Base-by-base conservation (phyloP, 2,888 invertebrate species). In the Phengaris alcon region DNA sequence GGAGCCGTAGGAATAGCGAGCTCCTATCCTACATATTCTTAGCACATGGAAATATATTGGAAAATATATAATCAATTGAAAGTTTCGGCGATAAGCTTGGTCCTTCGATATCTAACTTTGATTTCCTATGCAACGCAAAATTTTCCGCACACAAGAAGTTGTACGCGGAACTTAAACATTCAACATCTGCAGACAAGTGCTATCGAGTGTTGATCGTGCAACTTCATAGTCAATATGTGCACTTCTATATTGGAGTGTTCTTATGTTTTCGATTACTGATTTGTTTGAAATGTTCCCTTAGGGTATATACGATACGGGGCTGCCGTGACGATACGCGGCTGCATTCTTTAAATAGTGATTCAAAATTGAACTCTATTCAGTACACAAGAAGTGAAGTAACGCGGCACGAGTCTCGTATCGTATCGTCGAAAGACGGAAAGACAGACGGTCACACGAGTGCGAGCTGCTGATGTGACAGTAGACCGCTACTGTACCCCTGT, bases 111-210 rank as follows among this genome's bases (percentile, higher is more conserved):
- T 35, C 72, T 10, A 72, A 54, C 72, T 72, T 52, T 54, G 72
- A 72, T 72, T 72, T 72, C 52, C 72, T 54, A 72, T 72, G 72
- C 72, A 52, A 54, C 52, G 72, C 13, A 72, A 54, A 72, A 70
- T 70, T 70, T 72, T 72, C 72, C 52, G 72, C 54, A 35, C 72
- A 72, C 13, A 10, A 3, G 13, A 72, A 72, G 72, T 72, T 52
- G 72, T 44, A 68, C 48, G 9, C 48, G 9, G 52, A 72, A 72
- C 72, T 54, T 52, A 72, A 54, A 52, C 52, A 52, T 72, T 72
- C 54, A 35, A 54, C 72, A 35, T 22, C 72, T 72, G 72, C 72
- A 54, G 54, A 54, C 52, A 72, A 72, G 52, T 72, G 54, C 52
- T 54, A 6, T 54, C 54, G 7, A 54, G 54, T 70, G 70, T 52